phyloP scores from a whole-genome alignment of 1,140 invertebrate species.

The Leptonema lineaticorne region DNA sequence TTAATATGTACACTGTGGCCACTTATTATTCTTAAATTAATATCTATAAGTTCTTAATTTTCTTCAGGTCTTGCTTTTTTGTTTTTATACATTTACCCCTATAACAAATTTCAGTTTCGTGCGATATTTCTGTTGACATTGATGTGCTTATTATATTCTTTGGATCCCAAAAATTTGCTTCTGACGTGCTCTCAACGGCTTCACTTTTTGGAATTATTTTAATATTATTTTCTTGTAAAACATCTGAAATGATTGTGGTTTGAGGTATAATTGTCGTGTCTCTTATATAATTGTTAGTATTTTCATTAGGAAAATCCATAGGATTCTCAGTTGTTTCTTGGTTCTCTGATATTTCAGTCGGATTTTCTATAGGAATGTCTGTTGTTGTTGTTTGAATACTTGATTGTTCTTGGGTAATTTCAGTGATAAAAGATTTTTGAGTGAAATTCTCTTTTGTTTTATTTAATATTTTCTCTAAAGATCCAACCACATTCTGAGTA shows the following conservation, averaged over 20 bases:
- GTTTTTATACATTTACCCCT: conserved; percentile 80
- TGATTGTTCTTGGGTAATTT: conserved; percentile 16
- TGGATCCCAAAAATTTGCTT: conserved; percentile 52
- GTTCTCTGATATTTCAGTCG: conserved; percentile 5
- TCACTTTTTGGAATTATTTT: conserved; percentile 37
- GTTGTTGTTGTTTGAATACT: conserved; percentile 6
- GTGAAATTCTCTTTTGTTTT: conserved; percentile 5
- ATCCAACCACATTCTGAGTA: background rate
- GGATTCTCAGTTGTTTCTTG: background rate
- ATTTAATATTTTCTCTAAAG: background rate
- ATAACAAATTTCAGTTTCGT: conserved; percentile 85
- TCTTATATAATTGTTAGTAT: conserved; percentile 9
- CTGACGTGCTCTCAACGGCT: conserved; percentile 43
- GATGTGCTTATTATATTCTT: conserved; percentile 66
- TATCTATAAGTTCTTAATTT: conserved; percentile 20
- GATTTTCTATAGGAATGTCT: conserved; percentile 13
- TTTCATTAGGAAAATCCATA: conserved; percentile 9
- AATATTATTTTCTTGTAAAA: conserved; percentile 5
- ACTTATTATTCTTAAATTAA: conserved; percentile 34
- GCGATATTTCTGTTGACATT: conserved; percentile 76
- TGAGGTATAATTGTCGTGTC: conserved; percentile 19
- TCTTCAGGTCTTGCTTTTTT: conserved; percentile 45
- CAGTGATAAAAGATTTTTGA: conserved; percentile 13
- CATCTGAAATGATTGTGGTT: conserved; percentile 7
- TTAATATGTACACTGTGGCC: too few relatives aligned